Base-by-base conservation (phyloP, 2,888 invertebrate genomes). In the Lycophotia porphyrea region DNA sequence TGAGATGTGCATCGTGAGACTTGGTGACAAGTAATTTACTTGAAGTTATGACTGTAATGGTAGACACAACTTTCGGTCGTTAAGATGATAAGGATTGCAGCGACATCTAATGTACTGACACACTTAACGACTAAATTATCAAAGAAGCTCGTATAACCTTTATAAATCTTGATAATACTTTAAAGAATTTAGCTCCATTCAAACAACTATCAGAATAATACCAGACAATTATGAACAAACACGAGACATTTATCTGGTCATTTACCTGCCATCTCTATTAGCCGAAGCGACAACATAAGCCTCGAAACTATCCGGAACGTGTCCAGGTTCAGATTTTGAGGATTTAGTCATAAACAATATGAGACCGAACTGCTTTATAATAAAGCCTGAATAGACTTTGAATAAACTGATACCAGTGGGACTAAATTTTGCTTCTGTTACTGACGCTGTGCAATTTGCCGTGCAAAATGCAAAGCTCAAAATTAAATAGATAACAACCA, bases 271-370 rank as follows among this genome's bases (percentile, higher is more conserved):
- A 42, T 47, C 21, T 77, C 47, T 83, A 36, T 64, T 49, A 74
- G 42, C 18, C 31, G 24, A 55, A 42, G n/a, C 24, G 52, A 84
- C 39, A 74, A 60, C 31, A 47, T 44, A 73, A 78, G 31, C 69
- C 39, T 36, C 21, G 34, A 65, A 31, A 31, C 21, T 42, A 84
- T 64, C 44, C 52, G 39, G 34, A 72, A 78, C 87, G 84, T 87
- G 87, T 42, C 39, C 36, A 70, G 34, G 49, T 58, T 65, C 11
- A 49, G 73, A 78, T 76, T 61, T 55, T 27, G 65, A 49, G 39
- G 76, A 70, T 85, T 86, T 71, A 42, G 67, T 34, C 36, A 71
- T 58, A 42, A 71, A 70, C 55, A 52, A 34, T 49, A 55, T 47
- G 27, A 36, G 15, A 36, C 13, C 5, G n/a, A 80, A 58, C 11